Evolutionary conservation across 2,888 invertebrate species (phyloP).

Genomic region (Alitta virens): DNA sequence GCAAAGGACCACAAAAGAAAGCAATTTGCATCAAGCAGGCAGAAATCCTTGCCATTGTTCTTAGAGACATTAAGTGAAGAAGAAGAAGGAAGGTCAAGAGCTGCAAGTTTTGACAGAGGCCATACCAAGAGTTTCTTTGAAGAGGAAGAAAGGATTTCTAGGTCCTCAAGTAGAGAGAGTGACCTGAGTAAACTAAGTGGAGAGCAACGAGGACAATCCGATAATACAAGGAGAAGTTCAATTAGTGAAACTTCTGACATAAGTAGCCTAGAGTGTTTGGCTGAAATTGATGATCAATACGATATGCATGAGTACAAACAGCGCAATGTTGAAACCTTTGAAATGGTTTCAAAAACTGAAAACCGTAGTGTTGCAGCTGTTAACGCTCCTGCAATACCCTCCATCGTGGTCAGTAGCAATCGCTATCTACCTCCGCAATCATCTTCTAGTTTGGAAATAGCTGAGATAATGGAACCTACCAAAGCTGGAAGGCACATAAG

Average conservation of each 20-base stretch:
- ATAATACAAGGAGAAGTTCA: not conserved
- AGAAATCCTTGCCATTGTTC: constrained; percentile 7
- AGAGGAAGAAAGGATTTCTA: not conserved
- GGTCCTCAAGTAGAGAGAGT: not conserved
- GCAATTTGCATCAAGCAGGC: not conserved
- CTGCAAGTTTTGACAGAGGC: constrained; percentile 1
- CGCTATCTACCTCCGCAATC: constrained; percentile 1
- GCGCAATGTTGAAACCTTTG: too few relatives aligned
- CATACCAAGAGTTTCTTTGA: not conserved
- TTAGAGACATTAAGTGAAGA: constrained; percentile 14
- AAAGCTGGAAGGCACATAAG: too few relatives aligned
- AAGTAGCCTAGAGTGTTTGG: not conserved
- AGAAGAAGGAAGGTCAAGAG: constrained; percentile 7
- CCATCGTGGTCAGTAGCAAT: constrained; percentile 5
- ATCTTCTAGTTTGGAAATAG: constrained; percentile 7
- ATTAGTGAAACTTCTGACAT: not conserved
- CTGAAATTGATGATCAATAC: not conserved
- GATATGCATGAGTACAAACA: not conserved
- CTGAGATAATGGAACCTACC: constrained; percentile 4
- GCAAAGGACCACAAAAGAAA: not conserved
- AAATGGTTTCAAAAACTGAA: too few relatives aligned
- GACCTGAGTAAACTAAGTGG: not conserved
- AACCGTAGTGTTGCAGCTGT: too few relatives aligned
- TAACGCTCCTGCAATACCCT: not conserved
- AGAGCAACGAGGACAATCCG: not conserved